Evolutionary conservation across 1,140 invertebrate species (phyloP).

Genomic region (Philotrypesis tridentata): DNA sequence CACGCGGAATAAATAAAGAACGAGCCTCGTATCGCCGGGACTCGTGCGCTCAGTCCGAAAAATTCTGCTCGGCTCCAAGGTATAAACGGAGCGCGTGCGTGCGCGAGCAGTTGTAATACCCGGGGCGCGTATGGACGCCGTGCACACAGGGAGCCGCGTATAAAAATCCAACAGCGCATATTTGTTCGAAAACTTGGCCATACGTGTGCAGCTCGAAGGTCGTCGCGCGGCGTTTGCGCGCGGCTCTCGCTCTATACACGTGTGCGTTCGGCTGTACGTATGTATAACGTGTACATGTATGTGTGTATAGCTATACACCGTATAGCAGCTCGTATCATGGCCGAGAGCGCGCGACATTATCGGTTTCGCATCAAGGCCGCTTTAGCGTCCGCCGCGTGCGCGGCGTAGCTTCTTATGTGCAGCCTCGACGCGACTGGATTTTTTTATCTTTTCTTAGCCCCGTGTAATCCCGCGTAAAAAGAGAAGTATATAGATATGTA

Average conservation of each 20-base stretch:
- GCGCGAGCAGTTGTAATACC: neutral
- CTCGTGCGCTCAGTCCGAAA: neutral
- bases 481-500: neutral
- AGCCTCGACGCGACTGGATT: constrained; percentile 10
- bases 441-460: constrained; percentile 27
- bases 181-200: neutral
- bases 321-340: neutral
- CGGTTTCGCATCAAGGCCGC: constrained; percentile 46
- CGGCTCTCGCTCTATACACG: too few relatives aligned
- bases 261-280: too few relatives aligned
- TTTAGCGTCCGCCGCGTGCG: constrained; percentile 13
- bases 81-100: neutral
- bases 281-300: neutral
- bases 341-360: constrained; percentile 35
- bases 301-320: neutral
- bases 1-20: neutral
- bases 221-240: constrained; percentile 2
- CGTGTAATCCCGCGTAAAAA: too few relatives aligned
- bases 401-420: constrained; percentile 1
- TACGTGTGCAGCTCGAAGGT: neutral
- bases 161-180: constrained; percentile 12
- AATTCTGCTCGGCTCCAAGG: neutral
- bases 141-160: neutral
- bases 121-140: neutral
- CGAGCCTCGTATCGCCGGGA: neutral